Percentiles rank a stretch among this genome's conserved stretches.
These are phyloP conservation scores for Tyto alba DNA, from an alignment of 2,113 vertebrate species.

Conservation along the genomic window DNA sequence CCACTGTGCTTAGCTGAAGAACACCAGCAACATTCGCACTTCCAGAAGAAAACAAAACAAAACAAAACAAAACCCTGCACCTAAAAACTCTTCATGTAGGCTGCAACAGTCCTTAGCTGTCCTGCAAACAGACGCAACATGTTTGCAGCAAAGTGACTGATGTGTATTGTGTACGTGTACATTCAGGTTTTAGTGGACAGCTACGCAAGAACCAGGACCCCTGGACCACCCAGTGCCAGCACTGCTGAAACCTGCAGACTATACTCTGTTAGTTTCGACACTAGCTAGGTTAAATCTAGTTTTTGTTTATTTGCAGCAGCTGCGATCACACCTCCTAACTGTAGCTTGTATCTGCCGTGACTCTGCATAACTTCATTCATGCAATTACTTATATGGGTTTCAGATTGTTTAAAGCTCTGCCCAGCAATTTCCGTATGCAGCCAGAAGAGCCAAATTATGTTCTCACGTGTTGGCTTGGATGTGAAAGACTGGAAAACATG, in stretches of 20 bases:
- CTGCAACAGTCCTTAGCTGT: not conserved
- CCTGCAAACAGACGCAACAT: not conserved
- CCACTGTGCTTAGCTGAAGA: not conserved
- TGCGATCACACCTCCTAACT: not conserved
- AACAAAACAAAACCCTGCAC: not conserved
- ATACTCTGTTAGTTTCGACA: not conserved
- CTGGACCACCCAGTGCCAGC: not conserved
- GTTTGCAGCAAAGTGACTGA: not conserved
- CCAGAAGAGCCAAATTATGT: not conserved
- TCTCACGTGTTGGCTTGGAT: not conserved
- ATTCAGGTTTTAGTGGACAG: not conserved
- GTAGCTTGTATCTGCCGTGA: not conserved
- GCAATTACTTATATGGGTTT: not conserved
- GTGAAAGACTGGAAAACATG: not conserved
- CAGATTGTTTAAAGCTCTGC: not conserved
- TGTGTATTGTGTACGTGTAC: accelerated
- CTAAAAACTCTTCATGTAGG: not conserved
- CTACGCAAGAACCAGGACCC: not conserved
- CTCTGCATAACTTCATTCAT: not conserved
- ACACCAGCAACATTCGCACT: not conserved
- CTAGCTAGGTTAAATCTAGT: not conserved
- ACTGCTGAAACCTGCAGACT: not conserved
- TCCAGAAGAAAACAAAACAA: not conserved
- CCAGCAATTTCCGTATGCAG: not conserved
- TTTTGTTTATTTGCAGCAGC: not conserved